Conservation (phyloP, 2,113 vertebrate genomes). For the Arenaria interpres region DNA sequence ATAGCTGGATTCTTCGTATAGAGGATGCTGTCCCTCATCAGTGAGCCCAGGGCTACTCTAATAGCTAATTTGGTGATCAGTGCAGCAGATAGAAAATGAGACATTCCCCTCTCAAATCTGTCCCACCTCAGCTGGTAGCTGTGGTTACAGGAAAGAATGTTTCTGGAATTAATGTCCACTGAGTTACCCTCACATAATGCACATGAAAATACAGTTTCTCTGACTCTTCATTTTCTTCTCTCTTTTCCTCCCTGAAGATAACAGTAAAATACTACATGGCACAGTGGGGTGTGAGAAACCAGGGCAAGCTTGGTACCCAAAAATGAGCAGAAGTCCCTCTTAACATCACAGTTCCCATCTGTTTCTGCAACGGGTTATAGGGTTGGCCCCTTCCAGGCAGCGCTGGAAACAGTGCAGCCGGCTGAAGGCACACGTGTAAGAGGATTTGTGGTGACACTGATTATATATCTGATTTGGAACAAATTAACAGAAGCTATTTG, state of each 20-base stretch:
- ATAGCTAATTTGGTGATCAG: no score
- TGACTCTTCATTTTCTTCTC: background rate
- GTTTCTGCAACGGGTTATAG: background rate
- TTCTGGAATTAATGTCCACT: background rate
- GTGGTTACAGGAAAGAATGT: background rate
- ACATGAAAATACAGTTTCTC: background rate
- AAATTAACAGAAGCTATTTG: background rate
- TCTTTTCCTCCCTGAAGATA: background rate
- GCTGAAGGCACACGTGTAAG: rapidly evolving
- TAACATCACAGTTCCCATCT: background rate
- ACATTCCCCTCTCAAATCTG: background rate
- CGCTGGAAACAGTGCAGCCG: background rate
- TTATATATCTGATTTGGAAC: background rate
- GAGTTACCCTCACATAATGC: background rate
- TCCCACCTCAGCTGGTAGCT: background rate
- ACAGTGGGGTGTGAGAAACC: background rate
- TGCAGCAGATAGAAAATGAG: background rate
- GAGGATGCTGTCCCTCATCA: background rate
- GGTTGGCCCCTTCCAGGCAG: background rate
- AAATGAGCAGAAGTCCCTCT: background rate
- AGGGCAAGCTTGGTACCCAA: background rate
- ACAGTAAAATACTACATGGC: background rate
- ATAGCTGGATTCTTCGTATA: background rate
- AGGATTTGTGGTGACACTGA: background rate
- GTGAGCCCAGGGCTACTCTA: background rate